Conservation (phyloP, 2,888 invertebrate species). For the Margaritifera margaritifera region DNA sequence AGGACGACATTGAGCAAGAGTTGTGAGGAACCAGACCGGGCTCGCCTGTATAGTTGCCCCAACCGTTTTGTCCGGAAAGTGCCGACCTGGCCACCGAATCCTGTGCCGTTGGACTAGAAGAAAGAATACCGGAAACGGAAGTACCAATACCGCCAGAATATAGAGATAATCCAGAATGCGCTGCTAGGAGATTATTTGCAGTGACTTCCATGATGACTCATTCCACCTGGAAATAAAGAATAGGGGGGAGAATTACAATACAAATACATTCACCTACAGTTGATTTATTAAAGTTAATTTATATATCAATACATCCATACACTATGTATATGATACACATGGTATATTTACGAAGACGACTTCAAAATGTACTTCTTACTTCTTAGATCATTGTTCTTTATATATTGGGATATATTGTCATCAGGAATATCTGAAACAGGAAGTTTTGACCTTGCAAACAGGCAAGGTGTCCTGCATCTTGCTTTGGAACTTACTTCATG, state of each 20-base stretch:
- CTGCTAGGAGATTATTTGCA: constrained; percentile 58
- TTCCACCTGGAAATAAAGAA: constrained; percentile 49
- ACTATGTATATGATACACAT: too few species aligned
- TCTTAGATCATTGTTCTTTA: too few species aligned
- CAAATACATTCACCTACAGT: too few species aligned
- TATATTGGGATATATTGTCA: too few species aligned
- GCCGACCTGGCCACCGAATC: constrained; percentile 54
- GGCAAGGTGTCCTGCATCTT: too few species aligned
- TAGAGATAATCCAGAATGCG: constrained; percentile 59
- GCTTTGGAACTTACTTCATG: too few species aligned
- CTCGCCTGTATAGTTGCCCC: constrained; percentile 62
- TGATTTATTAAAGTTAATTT: too few species aligned
- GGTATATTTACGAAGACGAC: too few species aligned
- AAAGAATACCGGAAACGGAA: constrained; percentile 56
- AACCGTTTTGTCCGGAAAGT: constrained; percentile 60
- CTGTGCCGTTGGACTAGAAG: constrained; percentile 56
- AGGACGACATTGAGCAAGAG: constrained; percentile 64
- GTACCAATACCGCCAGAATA: constrained; percentile 55
- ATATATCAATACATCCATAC: too few species aligned
- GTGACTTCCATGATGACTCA: constrained; percentile 62
- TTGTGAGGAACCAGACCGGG: constrained; percentile 55
- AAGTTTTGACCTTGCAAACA: too few species aligned
- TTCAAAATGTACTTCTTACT: too few species aligned
- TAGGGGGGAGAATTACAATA: background rate
- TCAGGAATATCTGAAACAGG: too few species aligned